These are phyloP conservation scores for Meloidogyne hapla DNA, from an alignment of 1,140 invertebrate genomes.

Conservation along the genomic window DNA sequence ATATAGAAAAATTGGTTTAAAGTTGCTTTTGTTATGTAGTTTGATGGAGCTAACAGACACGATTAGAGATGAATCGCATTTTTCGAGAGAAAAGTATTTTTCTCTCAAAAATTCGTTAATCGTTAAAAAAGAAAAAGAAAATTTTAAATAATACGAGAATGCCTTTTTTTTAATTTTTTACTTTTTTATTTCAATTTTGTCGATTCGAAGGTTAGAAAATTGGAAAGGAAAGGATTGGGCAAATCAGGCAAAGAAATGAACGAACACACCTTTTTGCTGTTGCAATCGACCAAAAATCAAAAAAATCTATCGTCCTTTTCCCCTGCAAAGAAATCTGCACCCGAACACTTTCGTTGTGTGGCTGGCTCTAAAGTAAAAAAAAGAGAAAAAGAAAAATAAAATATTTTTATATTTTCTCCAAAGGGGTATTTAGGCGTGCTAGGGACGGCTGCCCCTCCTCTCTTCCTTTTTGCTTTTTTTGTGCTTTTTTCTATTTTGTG, in stretches of 20 bases:
- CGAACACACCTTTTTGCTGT: neutral
- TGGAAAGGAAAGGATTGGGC: neutral
- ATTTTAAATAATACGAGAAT: neutral
- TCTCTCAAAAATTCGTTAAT: neutral
- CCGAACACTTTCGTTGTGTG: neutral
- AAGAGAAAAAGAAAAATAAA: neutral
- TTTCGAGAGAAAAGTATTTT: neutral
- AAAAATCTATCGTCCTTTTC: neutral
- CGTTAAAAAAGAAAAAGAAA: neutral
- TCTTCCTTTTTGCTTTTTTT: neutral
- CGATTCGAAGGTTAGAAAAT: neutral
- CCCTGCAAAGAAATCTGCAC: neutral
- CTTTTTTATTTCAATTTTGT: neutral
- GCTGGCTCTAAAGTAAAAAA: neutral
- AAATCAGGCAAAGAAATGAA: neutral
- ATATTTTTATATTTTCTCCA: neutral
- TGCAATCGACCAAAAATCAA: constrained; percentile 2
- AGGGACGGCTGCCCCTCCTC: neutral
- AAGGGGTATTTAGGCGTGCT: neutral
- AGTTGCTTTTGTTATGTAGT: too few species aligned
- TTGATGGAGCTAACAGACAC: too few species aligned
- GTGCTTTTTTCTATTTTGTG: neutral
- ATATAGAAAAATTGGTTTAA: too few species aligned
- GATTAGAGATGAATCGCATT: too few species aligned
- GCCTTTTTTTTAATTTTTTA: neutral